Evolutionary conservation across 2,113 vertebrate species (phyloP).

Genomic region (Donacobius atricapilla): DNA sequence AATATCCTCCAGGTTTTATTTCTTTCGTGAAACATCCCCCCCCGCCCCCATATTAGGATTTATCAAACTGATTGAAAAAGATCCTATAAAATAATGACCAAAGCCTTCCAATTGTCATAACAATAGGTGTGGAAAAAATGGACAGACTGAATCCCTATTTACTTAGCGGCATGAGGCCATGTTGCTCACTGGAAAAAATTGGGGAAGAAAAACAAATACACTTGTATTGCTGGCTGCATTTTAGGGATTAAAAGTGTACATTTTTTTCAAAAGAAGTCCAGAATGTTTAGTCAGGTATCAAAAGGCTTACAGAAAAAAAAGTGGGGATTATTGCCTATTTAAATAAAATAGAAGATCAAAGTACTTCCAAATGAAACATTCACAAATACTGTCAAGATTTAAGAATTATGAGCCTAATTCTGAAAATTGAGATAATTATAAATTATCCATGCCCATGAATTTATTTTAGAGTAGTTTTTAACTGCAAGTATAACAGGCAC

Average conservation of each 20-base stretch:
- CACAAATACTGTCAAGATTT: background rate
- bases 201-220: background rate
- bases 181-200: background rate
- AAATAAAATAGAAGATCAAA: slow-evolving; percentile 2
- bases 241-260: background rate
- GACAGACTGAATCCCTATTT: background rate
- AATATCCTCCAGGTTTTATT: background rate
- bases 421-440: background rate
- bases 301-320: background rate
- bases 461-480: background rate
- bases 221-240: background rate
- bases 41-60: background rate
- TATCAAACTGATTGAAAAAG: background rate
- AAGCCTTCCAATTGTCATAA: background rate
- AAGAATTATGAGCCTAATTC: background rate
- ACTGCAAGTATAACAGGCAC: background rate
- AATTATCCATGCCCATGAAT: background rate
- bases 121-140: background rate
- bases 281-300: background rate
- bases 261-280: background rate
- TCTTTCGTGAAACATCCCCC: no score
- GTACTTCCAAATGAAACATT: background rate
- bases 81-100: background rate
- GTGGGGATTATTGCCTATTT: background rate
- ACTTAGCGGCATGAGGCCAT: background rate